phyloP scores from a whole-genome alignment of 2,888 invertebrate species.

The Meghimatium bilineatum region DNA sequence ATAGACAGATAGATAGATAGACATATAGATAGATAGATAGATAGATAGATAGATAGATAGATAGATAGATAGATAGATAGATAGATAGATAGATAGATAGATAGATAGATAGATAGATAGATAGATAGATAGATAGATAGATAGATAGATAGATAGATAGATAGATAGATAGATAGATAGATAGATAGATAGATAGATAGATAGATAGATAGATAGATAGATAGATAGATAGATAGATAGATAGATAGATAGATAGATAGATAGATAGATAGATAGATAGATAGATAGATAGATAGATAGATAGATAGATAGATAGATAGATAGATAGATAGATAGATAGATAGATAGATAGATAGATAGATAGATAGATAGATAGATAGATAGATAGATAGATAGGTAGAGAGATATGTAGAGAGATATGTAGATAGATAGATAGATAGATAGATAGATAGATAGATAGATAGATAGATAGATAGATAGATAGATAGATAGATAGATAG shows the following conservation, averaged over 20 bases:
- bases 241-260: slow-evolving; percentile 16
- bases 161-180: too few species aligned
- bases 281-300: slow-evolving; percentile 18
- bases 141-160: too few species aligned
- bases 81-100: too few species aligned
- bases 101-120: too few species aligned
- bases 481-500: not conserved
- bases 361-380: slow-evolving; percentile 18
- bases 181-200: slow-evolving; percentile 13
- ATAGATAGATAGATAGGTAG: too few species aligned
- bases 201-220: slow-evolving; percentile 18
- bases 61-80: too few species aligned
- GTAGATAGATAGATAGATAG: too few species aligned
- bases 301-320: slow-evolving; percentile 18
- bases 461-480: slow-evolving; percentile 7
- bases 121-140: too few species aligned
- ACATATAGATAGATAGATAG: too few species aligned
- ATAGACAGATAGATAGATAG: too few species aligned
- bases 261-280: slow-evolving; percentile 18
- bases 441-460: slow-evolving; percentile 13
- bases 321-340: slow-evolving; percentile 18
- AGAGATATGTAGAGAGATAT: too few species aligned
- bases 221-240: slow-evolving; percentile 18
- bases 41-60: too few species aligned
- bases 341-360: slow-evolving; percentile 18